Conservation (phyloP, 2,113 vertebrate species). For the Passer domesticus region DNA sequence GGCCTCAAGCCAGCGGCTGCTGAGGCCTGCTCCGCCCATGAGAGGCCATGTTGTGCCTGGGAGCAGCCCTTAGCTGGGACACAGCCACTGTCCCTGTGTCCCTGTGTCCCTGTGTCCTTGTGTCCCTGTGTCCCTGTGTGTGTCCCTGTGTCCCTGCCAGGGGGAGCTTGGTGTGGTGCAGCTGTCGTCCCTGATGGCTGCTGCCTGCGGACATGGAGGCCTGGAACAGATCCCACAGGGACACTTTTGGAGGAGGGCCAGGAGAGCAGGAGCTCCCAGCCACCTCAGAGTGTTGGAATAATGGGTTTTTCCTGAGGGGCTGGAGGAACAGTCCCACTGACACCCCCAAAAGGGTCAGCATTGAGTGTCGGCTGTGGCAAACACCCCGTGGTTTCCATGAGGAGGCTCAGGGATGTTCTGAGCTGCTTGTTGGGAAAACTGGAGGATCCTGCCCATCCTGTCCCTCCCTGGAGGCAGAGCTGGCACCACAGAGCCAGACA, state of each 20-base stretch:
- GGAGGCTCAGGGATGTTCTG: neutral
- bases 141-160: neutral
- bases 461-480: neutral
- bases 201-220: rapidly evolving
- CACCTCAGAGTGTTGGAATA: neutral
- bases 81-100: neutral
- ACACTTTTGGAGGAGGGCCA: neutral
- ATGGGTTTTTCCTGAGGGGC: too few species aligned
- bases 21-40: rapidly evolving
- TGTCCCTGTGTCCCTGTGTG: neutral
- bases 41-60: neutral
- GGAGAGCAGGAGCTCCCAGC: neutral
- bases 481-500: neutral
- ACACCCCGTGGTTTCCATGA: rapidly evolving
- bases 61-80: neutral
- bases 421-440: neutral
- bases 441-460: neutral
- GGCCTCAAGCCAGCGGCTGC: neutral
- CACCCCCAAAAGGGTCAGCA: rapidly evolving
- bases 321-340: rapidly evolving
- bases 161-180: neutral
- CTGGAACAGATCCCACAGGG: rapidly evolving
- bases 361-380: neutral
- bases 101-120: neutral
- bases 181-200: neutral